Base-by-base conservation (phyloP, 2,797 vertebrate genomes). In the Heterohyrax brucei region DNA sequence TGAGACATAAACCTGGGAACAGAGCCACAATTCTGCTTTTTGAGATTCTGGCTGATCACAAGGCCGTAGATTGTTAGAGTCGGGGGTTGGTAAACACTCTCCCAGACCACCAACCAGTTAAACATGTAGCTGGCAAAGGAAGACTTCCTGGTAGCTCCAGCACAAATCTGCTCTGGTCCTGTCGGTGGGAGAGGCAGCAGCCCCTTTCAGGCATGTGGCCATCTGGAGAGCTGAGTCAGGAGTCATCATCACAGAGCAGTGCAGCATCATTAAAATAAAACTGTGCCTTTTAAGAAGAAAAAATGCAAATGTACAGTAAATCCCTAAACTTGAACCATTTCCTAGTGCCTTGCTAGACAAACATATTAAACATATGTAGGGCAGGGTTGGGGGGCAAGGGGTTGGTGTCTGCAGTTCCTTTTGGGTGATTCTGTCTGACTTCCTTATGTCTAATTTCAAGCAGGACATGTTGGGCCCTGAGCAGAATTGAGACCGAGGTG, bases 321-420 rank as follows among this genome's bases (percentile, higher is more conserved):
- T 98, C 97, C 98, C 98, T 98, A 99, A 99, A 99, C 99, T 99
- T 99, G 99, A 99, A 99, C 98, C 98, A 99, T 99, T 99, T 99
- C 97, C 98, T 99, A 99, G 99, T 99, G 99, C 99, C 99, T 99
- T 99, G 98, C 98, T 98, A 98, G 98, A 99, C 97, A 98, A 94
- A 97, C 97, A 80, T 97, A 89, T 39, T 39, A 39, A 39, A 39
- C 39, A 39, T 39, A 39, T 39, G 75, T 96, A 95, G 95, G 94
- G 48, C 48, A 82, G 78, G 81, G 93, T 10, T 26, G 10, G 83
- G 94, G 33, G 44, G 87, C 10, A 39, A 77, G 97, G 92, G 81
- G 50, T 83, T 89, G 93, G 53, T 13, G 80, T 19, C 2, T 97
- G 94, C 84, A 79, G 94, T 97, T 94, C 96, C 78, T 93, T 0